A percentile compares a stretch with the other conserved stretches of the same genome.
Conservation (phyloP, 2,113 vertebrate genomes). For the Paralichthys olivaceus region DNA sequence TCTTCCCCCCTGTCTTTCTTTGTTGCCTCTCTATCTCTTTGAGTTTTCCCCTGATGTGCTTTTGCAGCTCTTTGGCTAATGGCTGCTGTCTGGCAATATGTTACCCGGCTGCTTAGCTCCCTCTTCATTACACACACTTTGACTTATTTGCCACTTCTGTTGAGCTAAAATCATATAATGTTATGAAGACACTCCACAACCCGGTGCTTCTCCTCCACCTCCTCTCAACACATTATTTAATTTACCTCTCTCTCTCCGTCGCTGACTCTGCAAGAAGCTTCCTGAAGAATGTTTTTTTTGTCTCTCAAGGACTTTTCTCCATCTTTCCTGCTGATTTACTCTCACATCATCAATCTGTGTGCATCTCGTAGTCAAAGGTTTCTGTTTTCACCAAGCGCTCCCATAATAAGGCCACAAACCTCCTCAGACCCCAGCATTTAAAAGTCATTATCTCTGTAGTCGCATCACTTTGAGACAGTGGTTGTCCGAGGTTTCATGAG, state of each 20-base stretch:
- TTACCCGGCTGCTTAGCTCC: constrained; percentile 63
- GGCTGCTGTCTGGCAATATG: constrained; percentile 73
- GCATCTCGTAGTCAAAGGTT: constrained; percentile 15
- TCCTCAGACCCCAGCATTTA: constrained; percentile 5
- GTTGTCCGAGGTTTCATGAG: not conserved
- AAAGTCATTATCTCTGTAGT: constrained; percentile 1
- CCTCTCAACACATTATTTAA: constrained; percentile 12
- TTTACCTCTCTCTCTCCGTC: constrained; percentile 24
- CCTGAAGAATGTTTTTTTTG: not conserved
- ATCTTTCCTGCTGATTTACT: constrained; percentile 12
- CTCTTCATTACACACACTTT: constrained; percentile 64
- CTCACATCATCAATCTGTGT: constrained; percentile 1
- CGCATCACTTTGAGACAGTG: not conserved
- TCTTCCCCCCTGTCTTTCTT: constrained; percentile 62
- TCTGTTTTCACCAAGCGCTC: constrained; percentile 10
- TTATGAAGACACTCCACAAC: constrained; percentile 25
- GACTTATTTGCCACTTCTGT: constrained; percentile 56
- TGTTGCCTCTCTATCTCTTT: constrained; percentile 70
- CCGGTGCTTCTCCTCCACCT: constrained; percentile 2
- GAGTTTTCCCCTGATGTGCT: constrained; percentile 75
- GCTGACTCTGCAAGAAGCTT: constrained; percentile 31
- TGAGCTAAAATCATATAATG: constrained; percentile 53
- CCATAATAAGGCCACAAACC: not conserved
- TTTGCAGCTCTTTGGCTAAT: constrained; percentile 76
- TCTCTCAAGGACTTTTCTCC: constrained; percentile 11